Conservation (phyloP, 2,797 vertebrate genomes). For the Sebastolobus alascanus region DNA sequence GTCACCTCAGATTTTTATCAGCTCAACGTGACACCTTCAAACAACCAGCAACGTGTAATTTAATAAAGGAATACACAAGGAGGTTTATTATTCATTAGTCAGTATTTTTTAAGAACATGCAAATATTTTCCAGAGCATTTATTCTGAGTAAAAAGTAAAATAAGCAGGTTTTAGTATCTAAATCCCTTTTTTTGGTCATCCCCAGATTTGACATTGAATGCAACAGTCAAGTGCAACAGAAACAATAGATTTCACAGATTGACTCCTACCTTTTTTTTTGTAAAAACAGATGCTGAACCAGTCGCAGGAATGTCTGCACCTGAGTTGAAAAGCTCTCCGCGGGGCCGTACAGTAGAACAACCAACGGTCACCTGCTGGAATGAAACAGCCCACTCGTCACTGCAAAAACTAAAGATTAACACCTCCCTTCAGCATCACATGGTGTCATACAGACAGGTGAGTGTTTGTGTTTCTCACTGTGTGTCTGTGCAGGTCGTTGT, state of each 20-base stretch:
- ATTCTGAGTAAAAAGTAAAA: background rate
- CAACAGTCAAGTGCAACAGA: background rate
- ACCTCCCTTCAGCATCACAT: constrained; percentile 70
- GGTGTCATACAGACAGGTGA: constrained; percentile 32
- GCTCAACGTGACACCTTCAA: background rate
- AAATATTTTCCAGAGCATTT: background rate
- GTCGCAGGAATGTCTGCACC: constrained; percentile 45
- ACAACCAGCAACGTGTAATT: background rate
- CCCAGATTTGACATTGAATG: constrained; percentile 1
- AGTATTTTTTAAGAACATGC: background rate
- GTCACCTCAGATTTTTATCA: constrained; percentile 18
- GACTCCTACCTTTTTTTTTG: constrained; percentile 55
- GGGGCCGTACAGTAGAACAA: constrained; percentile 37
- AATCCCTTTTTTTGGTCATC: background rate
- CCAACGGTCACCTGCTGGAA: constrained; percentile 63
- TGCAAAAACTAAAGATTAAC: constrained; percentile 69
- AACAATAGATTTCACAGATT: constrained; percentile 7
- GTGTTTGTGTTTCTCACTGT: background rate
- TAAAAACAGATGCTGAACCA: background rate
- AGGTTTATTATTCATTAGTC: background rate
- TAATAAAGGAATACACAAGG: background rate
- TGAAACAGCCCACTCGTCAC: constrained; percentile 68
- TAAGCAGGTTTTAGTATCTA: accelerated
- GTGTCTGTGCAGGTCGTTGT: background rate
- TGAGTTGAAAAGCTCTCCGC: constrained; percentile 28